Conservation (phyloP, 2,888 invertebrate genomes). For the Tipula vernalis region DNA sequence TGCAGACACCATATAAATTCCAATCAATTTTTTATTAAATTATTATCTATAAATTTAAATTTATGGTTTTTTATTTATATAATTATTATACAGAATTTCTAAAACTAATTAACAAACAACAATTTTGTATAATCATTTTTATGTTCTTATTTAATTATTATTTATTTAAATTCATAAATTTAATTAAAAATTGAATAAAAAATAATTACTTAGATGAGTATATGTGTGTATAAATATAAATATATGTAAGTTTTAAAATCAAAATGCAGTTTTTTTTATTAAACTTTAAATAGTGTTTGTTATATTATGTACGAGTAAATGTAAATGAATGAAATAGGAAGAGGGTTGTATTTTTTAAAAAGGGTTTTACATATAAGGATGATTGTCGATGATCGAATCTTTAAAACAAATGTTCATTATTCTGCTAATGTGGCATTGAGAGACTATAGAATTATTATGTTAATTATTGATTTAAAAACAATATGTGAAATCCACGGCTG, state of each 20-base stretch:
- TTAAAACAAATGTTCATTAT: not conserved
- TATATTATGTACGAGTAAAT: not conserved
- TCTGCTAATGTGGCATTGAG: not conserved
- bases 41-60: not conserved
- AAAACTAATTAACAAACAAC: conserved; percentile 10
- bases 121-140: not conserved
- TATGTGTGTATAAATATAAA: not conserved
- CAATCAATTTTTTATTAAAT: not conserved
- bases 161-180: not conserved
- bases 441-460: not conserved
- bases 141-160: not conserved
- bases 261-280: not conserved
- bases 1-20: too few species aligned
- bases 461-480: not conserved
- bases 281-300: not conserved
- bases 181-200: not conserved
- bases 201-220: not conserved
- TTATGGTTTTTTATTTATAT: not conserved
- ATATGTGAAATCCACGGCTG: not conserved
- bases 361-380: not conserved
- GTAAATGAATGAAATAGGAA: not conserved
- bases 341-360: not conserved
- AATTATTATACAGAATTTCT: not conserved
- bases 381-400: not conserved
- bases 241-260: not conserved